phyloP scores from a whole-genome alignment of 2,113 vertebrate genomes.

The Engystomops pustulosus region DNA sequence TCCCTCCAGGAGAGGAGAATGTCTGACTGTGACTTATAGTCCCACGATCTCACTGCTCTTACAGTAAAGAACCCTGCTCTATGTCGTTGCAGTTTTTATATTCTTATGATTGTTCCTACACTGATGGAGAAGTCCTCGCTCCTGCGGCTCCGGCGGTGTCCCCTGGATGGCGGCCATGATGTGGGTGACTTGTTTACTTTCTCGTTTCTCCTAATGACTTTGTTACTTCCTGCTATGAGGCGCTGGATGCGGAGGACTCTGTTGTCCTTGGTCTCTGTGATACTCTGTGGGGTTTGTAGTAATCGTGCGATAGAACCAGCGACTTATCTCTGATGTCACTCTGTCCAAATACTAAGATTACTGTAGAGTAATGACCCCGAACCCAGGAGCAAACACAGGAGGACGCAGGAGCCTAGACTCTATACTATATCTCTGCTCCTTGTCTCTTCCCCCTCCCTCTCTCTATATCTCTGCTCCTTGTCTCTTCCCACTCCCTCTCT shows the following conservation, averaged over 20 bases:
- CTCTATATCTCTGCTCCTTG: not conserved
- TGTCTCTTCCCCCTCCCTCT: not conserved
- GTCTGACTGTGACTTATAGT: too few relatives aligned
- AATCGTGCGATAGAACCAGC: not conserved
- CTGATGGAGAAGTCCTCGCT: too few relatives aligned
- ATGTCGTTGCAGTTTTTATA: too few relatives aligned
- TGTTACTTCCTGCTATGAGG: constrained; percentile 12
- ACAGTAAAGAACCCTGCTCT: too few relatives aligned
- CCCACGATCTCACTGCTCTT: too few relatives aligned
- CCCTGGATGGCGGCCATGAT: not conserved
- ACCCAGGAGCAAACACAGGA: not conserved
- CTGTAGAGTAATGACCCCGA: not conserved
- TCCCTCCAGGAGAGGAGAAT: too few relatives aligned
- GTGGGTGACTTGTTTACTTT: not conserved
- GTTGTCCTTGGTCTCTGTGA: constrained; percentile 25
- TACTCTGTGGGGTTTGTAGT: not conserved
- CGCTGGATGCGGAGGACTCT: not conserved
- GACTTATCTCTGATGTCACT: not conserved
- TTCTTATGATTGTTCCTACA: too few relatives aligned
- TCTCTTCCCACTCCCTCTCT: too few relatives aligned
- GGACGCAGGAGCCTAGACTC: too few relatives aligned
- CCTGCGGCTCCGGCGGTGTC: too few relatives aligned
- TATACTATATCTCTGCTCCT: too few relatives aligned
- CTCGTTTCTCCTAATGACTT: not conserved
- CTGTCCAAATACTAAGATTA: not conserved